Evolutionary conservation across 2,888 invertebrate species (phyloP).

Genomic region (Strigamia crassipes): DNA sequence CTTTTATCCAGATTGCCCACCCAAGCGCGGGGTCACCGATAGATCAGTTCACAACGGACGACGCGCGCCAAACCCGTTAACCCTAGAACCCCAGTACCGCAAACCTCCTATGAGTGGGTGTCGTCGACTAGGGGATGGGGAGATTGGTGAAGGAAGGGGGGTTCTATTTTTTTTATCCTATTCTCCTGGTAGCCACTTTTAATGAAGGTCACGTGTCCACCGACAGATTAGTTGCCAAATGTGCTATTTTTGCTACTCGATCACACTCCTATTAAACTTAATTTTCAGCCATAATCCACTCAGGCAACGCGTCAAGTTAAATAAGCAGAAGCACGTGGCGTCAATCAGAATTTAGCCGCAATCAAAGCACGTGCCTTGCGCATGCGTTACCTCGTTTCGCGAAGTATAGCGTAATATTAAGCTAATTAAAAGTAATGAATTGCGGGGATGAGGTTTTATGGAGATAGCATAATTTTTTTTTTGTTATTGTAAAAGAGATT

Average conservation of each 20-base stretch:
- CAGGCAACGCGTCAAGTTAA: neutral
- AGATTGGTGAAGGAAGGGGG: neutral
- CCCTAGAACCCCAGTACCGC: constrained; percentile 12
- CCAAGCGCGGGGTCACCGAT: constrained; percentile 23
- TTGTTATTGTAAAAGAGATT: neutral
- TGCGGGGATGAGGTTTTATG: neutral
- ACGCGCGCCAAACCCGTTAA: constrained; percentile 22
- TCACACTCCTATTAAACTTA: constrained; percentile 22
- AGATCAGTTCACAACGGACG: constrained; percentile 12
- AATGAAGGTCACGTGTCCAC: constrained; percentile 1
- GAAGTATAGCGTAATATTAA: neutral
- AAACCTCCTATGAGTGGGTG: neutral
- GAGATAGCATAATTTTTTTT: neutral
- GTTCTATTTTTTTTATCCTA: neutral
- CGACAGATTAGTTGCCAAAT: constrained; percentile 8
- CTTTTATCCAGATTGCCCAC: constrained; percentile 27
- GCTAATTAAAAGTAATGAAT: neutral
- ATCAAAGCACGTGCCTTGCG: constrained; percentile 3
- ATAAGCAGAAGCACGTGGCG: neutral
- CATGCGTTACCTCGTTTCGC: neutral
- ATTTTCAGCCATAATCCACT: constrained; percentile 15
- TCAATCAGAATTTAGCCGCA: constrained; percentile 11
- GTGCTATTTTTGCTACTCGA: neutral
- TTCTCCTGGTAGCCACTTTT: neutral
- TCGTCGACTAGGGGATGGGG: neutral